Percentiles rank a stretch among this genome's conserved stretches.
Evolutionary conservation across 1,140 invertebrate species (phyloP).

Genomic region (Coboldia fuscipes): DNA sequence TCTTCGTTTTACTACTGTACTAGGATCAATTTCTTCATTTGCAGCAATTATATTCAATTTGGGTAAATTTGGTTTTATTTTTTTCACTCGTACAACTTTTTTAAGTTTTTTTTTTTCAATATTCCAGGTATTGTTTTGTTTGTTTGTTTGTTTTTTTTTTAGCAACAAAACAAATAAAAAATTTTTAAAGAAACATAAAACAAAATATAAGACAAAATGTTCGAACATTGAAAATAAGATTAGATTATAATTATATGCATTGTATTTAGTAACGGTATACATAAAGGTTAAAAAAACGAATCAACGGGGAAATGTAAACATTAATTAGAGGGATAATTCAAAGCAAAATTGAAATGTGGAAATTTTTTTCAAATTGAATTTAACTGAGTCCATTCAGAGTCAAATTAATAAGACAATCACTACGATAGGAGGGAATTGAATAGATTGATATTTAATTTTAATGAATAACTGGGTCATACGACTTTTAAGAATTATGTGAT

Average conservation of each 20-base stretch:
- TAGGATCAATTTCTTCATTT: slow-evolving; percentile 14
- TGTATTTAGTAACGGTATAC: neutral
- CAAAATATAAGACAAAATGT: neutral
- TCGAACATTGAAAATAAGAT: neutral
- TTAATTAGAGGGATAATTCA: neutral
- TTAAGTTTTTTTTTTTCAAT: slow-evolving; percentile 4
- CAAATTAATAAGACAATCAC: too few relatives aligned
- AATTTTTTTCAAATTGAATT: too few relatives aligned
- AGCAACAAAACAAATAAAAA: neutral
- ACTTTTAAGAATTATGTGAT: too few relatives aligned
- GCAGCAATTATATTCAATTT: slow-evolving; percentile 16
- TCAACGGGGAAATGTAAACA: neutral
- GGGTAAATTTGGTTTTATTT: slow-evolving; percentile 19
- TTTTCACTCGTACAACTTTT: slow-evolving; percentile 19
- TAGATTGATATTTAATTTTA: too few relatives aligned
- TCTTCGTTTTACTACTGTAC: neutral
- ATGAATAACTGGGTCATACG: too few relatives aligned
- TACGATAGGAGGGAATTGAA: too few relatives aligned
- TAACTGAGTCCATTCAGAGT: too few relatives aligned
- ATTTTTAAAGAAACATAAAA: neutral
- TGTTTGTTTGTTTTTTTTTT: neutral
- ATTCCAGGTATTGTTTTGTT: neutral
- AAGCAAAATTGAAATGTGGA: neutral
- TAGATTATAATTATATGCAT: neutral
- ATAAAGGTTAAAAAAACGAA: neutral